Conservation (phyloP, 1,140 invertebrate genomes). For the Battus philenor region DNA sequence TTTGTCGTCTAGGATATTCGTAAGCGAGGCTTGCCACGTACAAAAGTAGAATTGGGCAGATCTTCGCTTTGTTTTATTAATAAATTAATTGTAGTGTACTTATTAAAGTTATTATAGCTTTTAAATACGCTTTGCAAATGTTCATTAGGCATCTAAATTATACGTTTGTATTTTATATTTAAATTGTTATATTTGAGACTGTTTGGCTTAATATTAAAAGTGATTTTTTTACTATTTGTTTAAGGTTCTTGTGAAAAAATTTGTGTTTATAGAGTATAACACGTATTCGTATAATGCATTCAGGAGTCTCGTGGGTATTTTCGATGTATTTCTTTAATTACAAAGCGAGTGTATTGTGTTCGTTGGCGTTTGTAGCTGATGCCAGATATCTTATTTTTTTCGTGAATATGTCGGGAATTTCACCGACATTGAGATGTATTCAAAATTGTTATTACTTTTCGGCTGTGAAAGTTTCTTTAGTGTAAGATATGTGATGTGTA, state of each 20-base stretch:
- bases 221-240: no score
- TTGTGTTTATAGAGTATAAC: neutral
- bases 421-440: slow-evolving; percentile 13
- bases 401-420: slow-evolving; percentile 1
- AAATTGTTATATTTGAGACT: slow-evolving; percentile 16
- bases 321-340: no score
- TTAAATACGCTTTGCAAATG: slow-evolving; percentile 1
- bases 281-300: no score
- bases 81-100: slow-evolving; percentile 6
- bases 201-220: slow-evolving; percentile 11
- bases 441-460: slow-evolving; percentile 47
- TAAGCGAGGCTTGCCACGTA: slow-evolving; percentile 8
- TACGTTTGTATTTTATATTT: neutral
- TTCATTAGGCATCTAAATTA: slow-evolving; percentile 13
- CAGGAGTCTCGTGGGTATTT: no score
- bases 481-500: slow-evolving; percentile 27
- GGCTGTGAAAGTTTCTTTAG: slow-evolving; percentile 54
- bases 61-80: neutral
- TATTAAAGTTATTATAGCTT: slow-evolving; percentile 1
- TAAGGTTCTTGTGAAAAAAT: neutral
- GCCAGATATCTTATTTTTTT: slow-evolving; percentile 1
- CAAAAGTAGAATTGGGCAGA: slow-evolving; percentile 7
- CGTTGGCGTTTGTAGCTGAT: neutral
- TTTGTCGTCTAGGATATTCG: no score
- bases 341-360: no score